Conservation (phyloP, 2,888 invertebrate species). For the Chymomyza caudatula region DNA sequence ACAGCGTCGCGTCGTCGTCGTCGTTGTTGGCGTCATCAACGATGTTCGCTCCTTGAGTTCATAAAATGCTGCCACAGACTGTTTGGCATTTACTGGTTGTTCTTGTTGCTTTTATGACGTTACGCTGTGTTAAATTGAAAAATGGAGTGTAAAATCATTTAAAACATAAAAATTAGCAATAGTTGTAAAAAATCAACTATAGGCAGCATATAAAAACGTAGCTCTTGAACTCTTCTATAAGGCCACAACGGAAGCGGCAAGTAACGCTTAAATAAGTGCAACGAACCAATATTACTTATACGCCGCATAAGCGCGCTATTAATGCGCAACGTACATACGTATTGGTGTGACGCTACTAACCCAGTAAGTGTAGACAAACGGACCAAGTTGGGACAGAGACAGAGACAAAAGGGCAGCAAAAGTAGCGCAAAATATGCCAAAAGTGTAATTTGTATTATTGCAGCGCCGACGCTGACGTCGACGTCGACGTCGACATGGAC, state of each 20-base stretch:
- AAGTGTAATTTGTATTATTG: conserved; percentile 69
- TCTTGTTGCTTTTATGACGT: conserved; percentile 42
- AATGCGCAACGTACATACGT: too few species aligned
- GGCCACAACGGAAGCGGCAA: neutral
- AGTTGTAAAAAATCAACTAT: conserved; percentile 41
- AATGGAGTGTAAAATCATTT: conserved; percentile 71
- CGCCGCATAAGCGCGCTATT: conserved; percentile 27
- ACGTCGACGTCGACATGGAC: conserved; percentile 1
- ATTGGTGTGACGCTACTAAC: conserved; percentile 54
- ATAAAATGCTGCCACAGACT: conserved; percentile 25
- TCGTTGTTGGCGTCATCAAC: neutral
- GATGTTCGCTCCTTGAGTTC: conserved; percentile 42
- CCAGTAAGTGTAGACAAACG: conserved; percentile 34
- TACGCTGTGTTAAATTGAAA: conserved; percentile 68
- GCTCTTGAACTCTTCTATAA: neutral
- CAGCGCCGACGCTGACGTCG: conserved; percentile 6
- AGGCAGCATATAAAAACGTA: neutral
- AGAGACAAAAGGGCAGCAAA: conserved; percentile 13
- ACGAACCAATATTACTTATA: conserved; percentile 14
- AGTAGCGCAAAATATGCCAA: conserved; percentile 48
- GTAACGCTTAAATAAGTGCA: neutral
- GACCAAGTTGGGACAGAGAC: conserved; percentile 37
- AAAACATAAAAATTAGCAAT: conserved; percentile 60
- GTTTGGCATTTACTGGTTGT: neutral
- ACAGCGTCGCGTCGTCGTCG: neutral